Evolutionary conservation across 2,113 vertebrate genomes (phyloP).

Genomic region (Nestor notabilis): DNA sequence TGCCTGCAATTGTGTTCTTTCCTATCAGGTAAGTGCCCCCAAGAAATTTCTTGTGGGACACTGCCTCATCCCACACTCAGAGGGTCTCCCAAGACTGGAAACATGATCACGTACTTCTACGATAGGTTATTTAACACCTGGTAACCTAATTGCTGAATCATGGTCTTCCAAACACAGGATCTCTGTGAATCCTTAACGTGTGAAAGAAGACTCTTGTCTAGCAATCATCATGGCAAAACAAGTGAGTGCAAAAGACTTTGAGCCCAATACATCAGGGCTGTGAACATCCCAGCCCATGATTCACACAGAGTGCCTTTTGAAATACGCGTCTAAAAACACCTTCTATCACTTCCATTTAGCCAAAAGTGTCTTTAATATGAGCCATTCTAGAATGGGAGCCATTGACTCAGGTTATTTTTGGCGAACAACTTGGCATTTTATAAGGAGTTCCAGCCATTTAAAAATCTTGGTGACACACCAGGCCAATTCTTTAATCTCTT

Average conservation of each 20-base stretch:
- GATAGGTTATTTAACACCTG: background rate
- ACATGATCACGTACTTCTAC: background rate
- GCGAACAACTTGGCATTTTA: background rate
- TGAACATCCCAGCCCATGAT: background rate
- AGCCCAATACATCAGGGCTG: background rate
- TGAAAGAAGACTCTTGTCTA: background rate
- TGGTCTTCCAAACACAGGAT: background rate
- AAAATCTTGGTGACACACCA: background rate
- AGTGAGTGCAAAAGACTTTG: background rate
- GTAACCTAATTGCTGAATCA: background rate
- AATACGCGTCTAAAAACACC: background rate
- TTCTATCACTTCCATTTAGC: background rate
- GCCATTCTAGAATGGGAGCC: background rate
- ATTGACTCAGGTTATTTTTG: background rate
- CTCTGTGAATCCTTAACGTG: background rate
- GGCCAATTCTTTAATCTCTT: background rate
- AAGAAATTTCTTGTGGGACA: conserved; percentile 69
- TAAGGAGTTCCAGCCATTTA: background rate
- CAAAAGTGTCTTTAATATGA: background rate
- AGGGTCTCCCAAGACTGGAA: background rate
- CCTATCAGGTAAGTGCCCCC: conserved; percentile 65
- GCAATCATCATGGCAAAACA: background rate
- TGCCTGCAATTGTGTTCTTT: conserved; percentile 61
- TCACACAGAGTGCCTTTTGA: background rate
- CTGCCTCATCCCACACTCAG: conserved; percentile 54